Conservation (phyloP, 2,888 invertebrate genomes). For the Gnatocerus cornutus region DNA sequence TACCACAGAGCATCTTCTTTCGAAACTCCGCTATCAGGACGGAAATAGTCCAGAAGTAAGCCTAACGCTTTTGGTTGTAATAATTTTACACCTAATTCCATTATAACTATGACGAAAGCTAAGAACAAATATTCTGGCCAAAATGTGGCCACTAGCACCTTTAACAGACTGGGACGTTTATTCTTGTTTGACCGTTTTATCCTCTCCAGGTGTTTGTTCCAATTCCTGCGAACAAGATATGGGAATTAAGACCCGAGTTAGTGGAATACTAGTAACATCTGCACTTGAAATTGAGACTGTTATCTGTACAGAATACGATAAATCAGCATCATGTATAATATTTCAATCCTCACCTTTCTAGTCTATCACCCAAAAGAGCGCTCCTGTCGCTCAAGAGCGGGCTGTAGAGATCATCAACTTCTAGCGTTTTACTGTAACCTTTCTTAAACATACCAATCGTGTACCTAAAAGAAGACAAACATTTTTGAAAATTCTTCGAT, state of each 20-base stretch:
- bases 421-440: slow-evolving; percentile 82
- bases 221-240: slow-evolving; percentile 75
- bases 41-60: slow-evolving; percentile 79
- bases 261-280: slow-evolving; percentile 22
- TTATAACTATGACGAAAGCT: slow-evolving; percentile 77
- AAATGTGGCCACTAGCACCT: slow-evolving; percentile 79
- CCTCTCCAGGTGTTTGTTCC: slow-evolving; percentile 77
- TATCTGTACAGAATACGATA: slow-evolving; percentile 21
- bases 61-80: slow-evolving; percentile 80
- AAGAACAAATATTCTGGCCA: slow-evolving; percentile 78
- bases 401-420: slow-evolving; percentile 83
- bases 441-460: slow-evolving; percentile 84
- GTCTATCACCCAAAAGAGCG: slow-evolving; percentile 77
- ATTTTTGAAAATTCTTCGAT: background rate
- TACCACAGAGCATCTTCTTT: slow-evolving; percentile 78
- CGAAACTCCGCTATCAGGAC: slow-evolving; percentile 71
- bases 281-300: slow-evolving; percentile 35
- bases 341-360: slow-evolving; percentile 75
- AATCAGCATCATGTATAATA: slow-evolving; percentile 12
- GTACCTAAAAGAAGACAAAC: slow-evolving; percentile 76
- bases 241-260: background rate
- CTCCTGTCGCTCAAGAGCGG: slow-evolving; percentile 82
- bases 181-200: slow-evolving; percentile 74
- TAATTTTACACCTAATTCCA: slow-evolving; percentile 75
- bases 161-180: slow-evolving; percentile 77